A percentile compares a stretch with the other conserved stretches of the same genome.
These are phyloP conservation scores for Drosophila quadrilineata DNA, from an alignment of 1,140 invertebrate genomes.

Conservation along the genomic window DNA sequence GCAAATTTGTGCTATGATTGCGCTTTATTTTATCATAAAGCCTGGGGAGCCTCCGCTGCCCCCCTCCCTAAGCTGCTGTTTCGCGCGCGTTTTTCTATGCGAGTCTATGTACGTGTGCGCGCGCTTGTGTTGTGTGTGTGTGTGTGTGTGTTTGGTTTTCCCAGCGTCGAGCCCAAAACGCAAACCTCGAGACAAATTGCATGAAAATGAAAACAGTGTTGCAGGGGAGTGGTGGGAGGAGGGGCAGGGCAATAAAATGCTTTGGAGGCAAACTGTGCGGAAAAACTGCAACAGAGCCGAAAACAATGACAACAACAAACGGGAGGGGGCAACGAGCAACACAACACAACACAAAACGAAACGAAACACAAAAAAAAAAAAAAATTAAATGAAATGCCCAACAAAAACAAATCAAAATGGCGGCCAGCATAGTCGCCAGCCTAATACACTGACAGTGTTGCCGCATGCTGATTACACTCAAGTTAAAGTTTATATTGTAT, in stretches of 20 bases:
- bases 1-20: conserved; percentile 21
- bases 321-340: too few species aligned
- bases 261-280: conserved; percentile 32
- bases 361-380: background rate
- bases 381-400: background rate
- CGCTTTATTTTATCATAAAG: conserved; percentile 20
- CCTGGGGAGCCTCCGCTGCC: background rate
- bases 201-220: conserved; percentile 36
- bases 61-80: too few species aligned
- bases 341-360: background rate
- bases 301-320: conserved; percentile 33
- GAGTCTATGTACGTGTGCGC: too few species aligned
- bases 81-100: too few species aligned
- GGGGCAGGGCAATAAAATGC: conserved; percentile 38
- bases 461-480: too few species aligned
- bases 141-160: background rate
- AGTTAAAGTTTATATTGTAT: too few species aligned
- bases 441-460: too few species aligned
- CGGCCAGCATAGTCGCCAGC: too few species aligned
- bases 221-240: too few species aligned
- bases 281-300: conserved; percentile 25
- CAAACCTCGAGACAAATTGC: conserved; percentile 32
- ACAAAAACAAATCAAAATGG: too few species aligned
- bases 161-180: background rate
- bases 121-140: too few species aligned